Conservation (phyloP, 2,113 vertebrate species). For the Ceyx margarethae region DNA sequence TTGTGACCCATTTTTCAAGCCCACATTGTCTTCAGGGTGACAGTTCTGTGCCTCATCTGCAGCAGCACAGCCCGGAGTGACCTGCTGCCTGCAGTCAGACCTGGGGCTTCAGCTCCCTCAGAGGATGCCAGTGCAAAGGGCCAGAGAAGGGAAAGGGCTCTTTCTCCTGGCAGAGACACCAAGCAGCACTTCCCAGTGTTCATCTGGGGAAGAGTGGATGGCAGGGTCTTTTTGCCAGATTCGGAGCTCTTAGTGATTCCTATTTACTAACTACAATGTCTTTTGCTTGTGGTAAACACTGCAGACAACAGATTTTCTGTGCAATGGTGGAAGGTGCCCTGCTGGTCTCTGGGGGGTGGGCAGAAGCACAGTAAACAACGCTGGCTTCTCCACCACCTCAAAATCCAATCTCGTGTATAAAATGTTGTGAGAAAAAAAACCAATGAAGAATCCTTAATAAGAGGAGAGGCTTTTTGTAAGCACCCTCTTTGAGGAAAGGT, state of each 20-base stretch:
- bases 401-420: conserved; percentile 39
- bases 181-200: not conserved
- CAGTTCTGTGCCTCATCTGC: not conserved
- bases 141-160: not conserved
- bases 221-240: not conserved
- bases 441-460: conserved; percentile 64
- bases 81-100: not conserved
- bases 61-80: not conserved
- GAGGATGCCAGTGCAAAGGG: not conserved
- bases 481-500: conserved; percentile 50
- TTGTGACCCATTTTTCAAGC: conserved; percentile 62
- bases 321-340: not conserved
- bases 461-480: conserved; percentile 58
- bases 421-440: conserved; percentile 33
- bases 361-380: conserved; percentile 34
- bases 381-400: conserved; percentile 36
- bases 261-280: not conserved
- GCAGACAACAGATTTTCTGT: not conserved
- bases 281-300: not conserved
- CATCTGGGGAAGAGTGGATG: not conserved
- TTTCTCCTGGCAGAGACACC: not conserved
- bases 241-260: not conserved
- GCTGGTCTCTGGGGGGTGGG: not conserved
- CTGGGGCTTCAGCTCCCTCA: not conserved
- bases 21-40: not conserved